phyloP scores from a whole-genome alignment of 1,140 invertebrate species.

The Drosophila miranda region DNA sequence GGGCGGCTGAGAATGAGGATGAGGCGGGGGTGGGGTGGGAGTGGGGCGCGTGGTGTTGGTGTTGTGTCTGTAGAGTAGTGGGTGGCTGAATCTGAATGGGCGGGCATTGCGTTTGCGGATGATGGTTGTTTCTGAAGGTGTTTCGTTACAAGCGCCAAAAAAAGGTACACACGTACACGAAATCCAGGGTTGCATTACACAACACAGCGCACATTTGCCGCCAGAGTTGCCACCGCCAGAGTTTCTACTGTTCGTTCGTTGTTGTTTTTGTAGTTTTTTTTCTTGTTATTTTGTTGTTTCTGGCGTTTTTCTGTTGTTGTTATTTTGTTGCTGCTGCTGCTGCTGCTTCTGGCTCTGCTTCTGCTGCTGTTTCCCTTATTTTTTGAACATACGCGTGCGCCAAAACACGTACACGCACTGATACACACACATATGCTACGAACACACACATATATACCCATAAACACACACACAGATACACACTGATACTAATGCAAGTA shows the following conservation, averaged over 20 bases:
- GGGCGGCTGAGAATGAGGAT: neutral
- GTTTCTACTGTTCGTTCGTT: slow-evolving; percentile 28
- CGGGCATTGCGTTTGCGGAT: no score
- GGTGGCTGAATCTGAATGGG: no score
- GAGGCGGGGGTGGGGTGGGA: slow-evolving; percentile 12
- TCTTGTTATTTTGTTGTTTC: slow-evolving; percentile 25
- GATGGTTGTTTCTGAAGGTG: slow-evolving; percentile 33
- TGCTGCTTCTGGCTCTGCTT: slow-evolving; percentile 1
- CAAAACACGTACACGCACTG: slow-evolving; percentile 54
- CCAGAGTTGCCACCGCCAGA: slow-evolving; percentile 31
- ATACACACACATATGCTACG: slow-evolving; percentile 18
- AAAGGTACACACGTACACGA: slow-evolving; percentile 80
- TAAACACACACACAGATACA: slow-evolving; percentile 14
- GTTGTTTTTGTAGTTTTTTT: slow-evolving; percentile 19
- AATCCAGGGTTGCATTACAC: slow-evolving; percentile 82
- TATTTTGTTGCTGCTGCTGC: slow-evolving; percentile 14
- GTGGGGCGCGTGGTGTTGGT: neutral
- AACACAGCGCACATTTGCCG: slow-evolving; percentile 76
- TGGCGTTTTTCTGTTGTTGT: slow-evolving; percentile 24
- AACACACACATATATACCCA: neutral
- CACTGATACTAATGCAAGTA: slow-evolving; percentile 48
- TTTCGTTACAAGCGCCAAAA: slow-evolving; percentile 79
- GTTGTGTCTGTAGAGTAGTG: no score
- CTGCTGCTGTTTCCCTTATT: slow-evolving; percentile 35
- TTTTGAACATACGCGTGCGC: slow-evolving; percentile 69